A percentile compares a stretch with the other conserved stretches of the same genome.
These are phyloP conservation scores for Catharus minimus DNA, from an alignment of 2,113 vertebrate genomes.

Conservation along the genomic window DNA sequence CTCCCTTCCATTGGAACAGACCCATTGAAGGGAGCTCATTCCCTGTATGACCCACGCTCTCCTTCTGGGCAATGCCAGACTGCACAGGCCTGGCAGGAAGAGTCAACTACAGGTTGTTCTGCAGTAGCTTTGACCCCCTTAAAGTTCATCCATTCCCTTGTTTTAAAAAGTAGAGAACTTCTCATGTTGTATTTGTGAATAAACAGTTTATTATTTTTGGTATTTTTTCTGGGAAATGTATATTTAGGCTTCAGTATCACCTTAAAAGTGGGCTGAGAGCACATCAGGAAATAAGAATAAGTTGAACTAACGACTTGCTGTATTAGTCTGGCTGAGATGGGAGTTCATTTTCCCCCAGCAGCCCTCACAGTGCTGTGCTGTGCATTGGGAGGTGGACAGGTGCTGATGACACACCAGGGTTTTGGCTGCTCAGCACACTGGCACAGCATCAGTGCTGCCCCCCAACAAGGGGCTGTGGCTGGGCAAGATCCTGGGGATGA, in stretches of 20 bases:
- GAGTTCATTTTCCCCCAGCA: background rate
- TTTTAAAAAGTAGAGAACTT: background rate
- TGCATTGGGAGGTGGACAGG: background rate
- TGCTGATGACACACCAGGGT: background rate
- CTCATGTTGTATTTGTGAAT: background rate
- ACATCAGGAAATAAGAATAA: constrained; percentile 1
- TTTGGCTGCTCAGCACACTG: background rate
- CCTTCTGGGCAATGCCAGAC: background rate
- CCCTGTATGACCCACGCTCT: rapidly evolving
- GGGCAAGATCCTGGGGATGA: background rate
- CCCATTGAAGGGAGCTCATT: rapidly evolving
- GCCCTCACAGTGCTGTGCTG: background rate
- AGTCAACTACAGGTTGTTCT: background rate
- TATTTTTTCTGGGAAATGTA: constrained; percentile 11
- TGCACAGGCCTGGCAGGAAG: background rate
- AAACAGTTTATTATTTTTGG: constrained; percentile 45
- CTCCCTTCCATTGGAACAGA: rapidly evolving
- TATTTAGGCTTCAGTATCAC: background rate
- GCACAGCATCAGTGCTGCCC: background rate
- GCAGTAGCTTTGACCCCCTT: background rate
- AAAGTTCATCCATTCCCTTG: background rate
- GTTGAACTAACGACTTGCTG: constrained; percentile 11
- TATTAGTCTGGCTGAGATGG: background rate
- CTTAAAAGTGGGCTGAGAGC: constrained; percentile 33
- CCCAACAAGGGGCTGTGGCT: background rate